Conservation (phyloP, 2,113 vertebrate species). For the Acanthochromis polyacanthus region DNA sequence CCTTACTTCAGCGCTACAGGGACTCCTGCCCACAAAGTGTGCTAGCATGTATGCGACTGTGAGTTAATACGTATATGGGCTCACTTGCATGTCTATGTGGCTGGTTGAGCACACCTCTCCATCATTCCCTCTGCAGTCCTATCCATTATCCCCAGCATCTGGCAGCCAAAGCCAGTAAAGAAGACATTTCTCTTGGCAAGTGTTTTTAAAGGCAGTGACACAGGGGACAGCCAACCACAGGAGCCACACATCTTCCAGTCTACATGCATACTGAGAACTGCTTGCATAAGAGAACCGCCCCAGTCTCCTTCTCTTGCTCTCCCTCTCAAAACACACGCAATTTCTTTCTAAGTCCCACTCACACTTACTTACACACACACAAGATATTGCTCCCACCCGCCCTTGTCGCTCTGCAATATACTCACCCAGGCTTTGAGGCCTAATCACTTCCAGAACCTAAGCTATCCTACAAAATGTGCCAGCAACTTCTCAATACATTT, state of each 20-base stretch:
- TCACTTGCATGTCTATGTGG: slow-evolving; percentile 51
- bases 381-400: slow-evolving; percentile 58
- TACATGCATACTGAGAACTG: slow-evolving; percentile 73
- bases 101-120: slow-evolving; percentile 68
- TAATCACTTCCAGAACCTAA: slow-evolving; percentile 82
- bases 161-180: slow-evolving; percentile 76
- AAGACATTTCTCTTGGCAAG: slow-evolving; percentile 82
- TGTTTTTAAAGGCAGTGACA: slow-evolving; percentile 79
- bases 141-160: slow-evolving; percentile 78
- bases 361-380: slow-evolving; percentile 43
- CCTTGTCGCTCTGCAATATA: slow-evolving; percentile 62
- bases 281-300: slow-evolving; percentile 71
- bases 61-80: slow-evolving; percentile 33
- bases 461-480: slow-evolving; percentile 66
- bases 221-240: slow-evolving; percentile 82
- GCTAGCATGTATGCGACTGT: slow-evolving; percentile 24
- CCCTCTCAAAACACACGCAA: slow-evolving; percentile 54
- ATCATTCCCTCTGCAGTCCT: slow-evolving; percentile 58
- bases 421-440: slow-evolving; percentile 67
- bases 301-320: slow-evolving; percentile 43
- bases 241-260: slow-evolving; percentile 79
- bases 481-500: slow-evolving; percentile 62
- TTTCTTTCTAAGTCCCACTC: slow-evolving; percentile 53
- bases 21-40: slow-evolving; percentile 47
- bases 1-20: slow-evolving; percentile 36